Conservation (phyloP, 1,140 invertebrate species). For the Ephestia elutella region DNA sequence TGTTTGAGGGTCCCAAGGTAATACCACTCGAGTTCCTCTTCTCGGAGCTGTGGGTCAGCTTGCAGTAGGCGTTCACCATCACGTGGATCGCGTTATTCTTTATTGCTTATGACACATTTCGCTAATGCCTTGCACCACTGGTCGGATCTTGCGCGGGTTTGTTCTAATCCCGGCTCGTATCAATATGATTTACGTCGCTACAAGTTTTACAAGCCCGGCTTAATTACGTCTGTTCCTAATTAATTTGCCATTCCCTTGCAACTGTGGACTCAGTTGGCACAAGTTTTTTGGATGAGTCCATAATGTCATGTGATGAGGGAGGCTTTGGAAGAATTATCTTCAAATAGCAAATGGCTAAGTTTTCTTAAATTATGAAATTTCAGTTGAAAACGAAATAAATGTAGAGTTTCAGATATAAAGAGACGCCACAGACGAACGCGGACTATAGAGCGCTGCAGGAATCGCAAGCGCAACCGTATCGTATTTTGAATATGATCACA, state of each 20-base stretch:
- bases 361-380: too few species aligned
- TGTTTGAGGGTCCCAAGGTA: slow-evolving; percentile 77
- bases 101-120: slow-evolving; percentile 46
- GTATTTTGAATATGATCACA: too few species aligned
- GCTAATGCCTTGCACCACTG: slow-evolving; percentile 5
- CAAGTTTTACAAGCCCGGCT: slow-evolving; percentile 24
- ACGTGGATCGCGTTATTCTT: slow-evolving; percentile 73
- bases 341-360: too few species aligned
- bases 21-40: slow-evolving; percentile 66
- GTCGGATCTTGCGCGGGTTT: slow-evolving; percentile 18
- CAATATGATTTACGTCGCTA: slow-evolving; percentile 36
- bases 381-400: too few species aligned
- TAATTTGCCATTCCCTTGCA: slow-evolving; percentile 22
- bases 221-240: slow-evolving; percentile 31
- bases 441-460: too few species aligned
- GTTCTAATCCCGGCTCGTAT: slow-evolving; percentile 30
- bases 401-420: too few species aligned
- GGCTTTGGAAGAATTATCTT: too few species aligned
- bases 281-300: slow-evolving; percentile 9
- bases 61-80: slow-evolving; percentile 64
- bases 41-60: slow-evolving; percentile 67
- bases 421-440: too few species aligned
- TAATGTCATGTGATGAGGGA: neutral
- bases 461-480: too few species aligned
- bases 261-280: slow-evolving; percentile 21